Evolutionary conservation across 2,888 invertebrate genomes (phyloP).

Genomic region (Charanyca ferruginea): DNA sequence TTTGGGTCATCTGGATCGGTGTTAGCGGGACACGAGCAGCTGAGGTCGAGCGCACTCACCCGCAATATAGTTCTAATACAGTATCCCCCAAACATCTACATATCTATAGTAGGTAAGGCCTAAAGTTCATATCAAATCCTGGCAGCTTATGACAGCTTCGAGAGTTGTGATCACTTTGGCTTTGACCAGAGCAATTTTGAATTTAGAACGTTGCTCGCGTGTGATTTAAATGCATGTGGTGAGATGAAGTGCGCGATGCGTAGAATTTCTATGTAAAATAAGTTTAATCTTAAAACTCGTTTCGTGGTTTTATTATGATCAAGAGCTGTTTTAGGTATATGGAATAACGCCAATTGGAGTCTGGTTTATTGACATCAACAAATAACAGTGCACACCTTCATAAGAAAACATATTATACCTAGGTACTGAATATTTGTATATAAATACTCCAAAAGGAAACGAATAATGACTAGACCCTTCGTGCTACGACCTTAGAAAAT

Average conservation of each 20-base stretch:
- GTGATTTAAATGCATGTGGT: background rate
- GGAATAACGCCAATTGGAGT: too few relatives aligned
- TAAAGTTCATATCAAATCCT: constrained; percentile 43
- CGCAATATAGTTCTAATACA: constrained; percentile 70
- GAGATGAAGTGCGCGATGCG: constrained; percentile 6
- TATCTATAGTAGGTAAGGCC: constrained; percentile 21
- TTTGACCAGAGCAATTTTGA: constrained; percentile 17
- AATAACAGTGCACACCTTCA: too few relatives aligned
- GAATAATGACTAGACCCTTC: too few relatives aligned
- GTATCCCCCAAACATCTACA: constrained; percentile 59
- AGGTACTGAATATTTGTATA: too few relatives aligned
- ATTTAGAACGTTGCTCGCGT: constrained; percentile 11
- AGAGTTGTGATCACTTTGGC: constrained; percentile 38
- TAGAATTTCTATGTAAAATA: background rate
- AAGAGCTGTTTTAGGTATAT: too few relatives aligned
- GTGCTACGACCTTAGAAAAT: background rate
- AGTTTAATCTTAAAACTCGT: background rate
- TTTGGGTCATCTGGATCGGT: constrained; percentile 81
- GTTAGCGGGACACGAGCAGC: constrained; percentile 75
- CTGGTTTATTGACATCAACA: too few relatives aligned
- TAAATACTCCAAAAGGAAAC: too few relatives aligned
- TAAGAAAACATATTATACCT: too few relatives aligned
- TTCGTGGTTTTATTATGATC: background rate
- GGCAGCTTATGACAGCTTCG: constrained; percentile 36
- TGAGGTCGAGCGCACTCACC: constrained; percentile 69